Conservation (phyloP, 2,797 vertebrate genomes). For the Diglossa cyanea region DNA sequence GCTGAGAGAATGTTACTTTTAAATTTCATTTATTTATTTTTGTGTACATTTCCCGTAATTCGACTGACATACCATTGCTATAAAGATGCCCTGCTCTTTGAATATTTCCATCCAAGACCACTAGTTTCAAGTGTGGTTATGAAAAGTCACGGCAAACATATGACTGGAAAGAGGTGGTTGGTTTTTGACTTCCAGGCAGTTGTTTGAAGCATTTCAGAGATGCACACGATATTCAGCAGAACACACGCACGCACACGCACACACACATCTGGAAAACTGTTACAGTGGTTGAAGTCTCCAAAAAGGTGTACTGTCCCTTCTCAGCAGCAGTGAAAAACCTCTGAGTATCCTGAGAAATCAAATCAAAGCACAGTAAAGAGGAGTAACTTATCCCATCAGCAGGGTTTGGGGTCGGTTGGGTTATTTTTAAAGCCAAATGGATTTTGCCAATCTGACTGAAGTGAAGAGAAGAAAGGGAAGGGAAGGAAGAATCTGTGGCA, state of each 20-base stretch:
- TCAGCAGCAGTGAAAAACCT: slow-evolving; percentile 63
- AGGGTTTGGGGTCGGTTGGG: not conserved
- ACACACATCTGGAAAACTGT: slow-evolving; percentile 28
- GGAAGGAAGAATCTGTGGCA: not conserved
- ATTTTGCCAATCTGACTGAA: not conserved
- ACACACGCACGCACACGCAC: slow-evolving; percentile 37
- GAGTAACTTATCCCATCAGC: not conserved
- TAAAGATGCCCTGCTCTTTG: slow-evolving; percentile 62
- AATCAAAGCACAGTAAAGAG: not conserved
- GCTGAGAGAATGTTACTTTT: not conserved
- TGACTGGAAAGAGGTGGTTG: slow-evolving; percentile 61
- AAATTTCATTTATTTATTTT: slow-evolving; percentile 70
- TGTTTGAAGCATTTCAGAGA: slow-evolving; percentile 59
- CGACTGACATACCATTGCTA: slow-evolving; percentile 58
- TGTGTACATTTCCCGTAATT: slow-evolving; percentile 69
- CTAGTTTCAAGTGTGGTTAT: slow-evolving; percentile 62
- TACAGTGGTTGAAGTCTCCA: slow-evolving; percentile 44
- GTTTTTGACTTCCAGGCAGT: slow-evolving; percentile 55
- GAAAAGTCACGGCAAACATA: slow-evolving; percentile 67
- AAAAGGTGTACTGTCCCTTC: slow-evolving; percentile 50
- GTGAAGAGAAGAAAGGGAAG: not conserved
- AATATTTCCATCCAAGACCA: slow-evolving; percentile 46
- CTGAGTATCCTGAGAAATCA: slow-evolving; percentile 69
- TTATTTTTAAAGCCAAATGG: not conserved
- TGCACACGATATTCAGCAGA: slow-evolving; percentile 43